A percentile compares a stretch with the other conserved stretches of the same genome.
phyloP scores from a whole-genome alignment of 2,888 invertebrate species.

The Drosophila testacea region DNA sequence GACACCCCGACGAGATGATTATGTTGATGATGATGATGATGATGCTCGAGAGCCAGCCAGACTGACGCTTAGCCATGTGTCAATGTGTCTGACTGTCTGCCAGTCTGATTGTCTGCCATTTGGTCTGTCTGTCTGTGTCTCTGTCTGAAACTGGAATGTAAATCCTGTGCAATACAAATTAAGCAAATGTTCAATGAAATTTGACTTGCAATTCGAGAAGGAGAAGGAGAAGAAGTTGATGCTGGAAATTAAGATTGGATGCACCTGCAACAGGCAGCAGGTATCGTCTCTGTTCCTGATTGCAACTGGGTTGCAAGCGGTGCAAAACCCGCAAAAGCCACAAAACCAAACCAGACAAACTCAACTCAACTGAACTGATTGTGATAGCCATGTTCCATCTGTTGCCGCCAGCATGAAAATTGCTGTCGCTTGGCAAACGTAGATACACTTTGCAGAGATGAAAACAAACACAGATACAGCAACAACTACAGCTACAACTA shows the following conservation, averaged over 20 bases:
- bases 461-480: conserved; percentile 9
- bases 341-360: conserved; percentile 32
- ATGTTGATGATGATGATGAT: conserved; percentile 19
- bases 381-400: conserved; percentile 39
- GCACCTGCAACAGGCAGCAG: conserved; percentile 37
- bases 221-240: not conserved
- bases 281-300: conserved; percentile 8
- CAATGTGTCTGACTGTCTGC: conserved; percentile 2
- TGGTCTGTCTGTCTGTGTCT: not conserved
- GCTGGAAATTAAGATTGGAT: conserved; percentile 6
- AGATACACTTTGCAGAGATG: conserved; percentile 11
- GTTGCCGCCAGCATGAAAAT: conserved; percentile 45
- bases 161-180: conserved; percentile 35
- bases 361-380: conserved; percentile 22
- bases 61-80: conserved; percentile 35
- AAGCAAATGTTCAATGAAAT: conserved; percentile 41
- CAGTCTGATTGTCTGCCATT: not conserved
- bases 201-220: conserved; percentile 12
- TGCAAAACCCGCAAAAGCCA: conserved; percentile 36
- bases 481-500: conserved; percentile 3
- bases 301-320: conserved; percentile 16
- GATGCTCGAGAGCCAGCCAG: conserved; percentile 34
- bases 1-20: conserved; percentile 26
- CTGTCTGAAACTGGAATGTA: not conserved
- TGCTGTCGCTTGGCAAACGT: conserved; percentile 17